Evolutionary conservation across 2,888 invertebrate genomes (phyloP).

Genomic region (Drosophila limbata): DNA sequence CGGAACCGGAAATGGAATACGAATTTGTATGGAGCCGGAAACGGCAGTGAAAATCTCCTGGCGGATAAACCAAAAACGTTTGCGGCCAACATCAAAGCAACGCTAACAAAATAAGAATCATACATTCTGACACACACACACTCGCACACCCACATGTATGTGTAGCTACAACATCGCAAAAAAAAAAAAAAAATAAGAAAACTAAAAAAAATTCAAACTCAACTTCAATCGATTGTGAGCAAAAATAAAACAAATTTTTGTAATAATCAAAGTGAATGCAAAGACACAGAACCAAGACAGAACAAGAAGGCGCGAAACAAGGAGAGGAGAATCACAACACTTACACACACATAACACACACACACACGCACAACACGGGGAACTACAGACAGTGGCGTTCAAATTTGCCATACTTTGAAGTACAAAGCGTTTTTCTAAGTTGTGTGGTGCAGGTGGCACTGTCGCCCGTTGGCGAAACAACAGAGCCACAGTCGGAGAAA

Average conservation of each 20-base stretch:
- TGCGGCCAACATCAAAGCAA: slow-evolving; percentile 63
- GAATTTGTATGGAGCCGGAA: slow-evolving; percentile 15
- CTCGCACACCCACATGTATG: slow-evolving; percentile 25
- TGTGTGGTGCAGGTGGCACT: slow-evolving; percentile 49
- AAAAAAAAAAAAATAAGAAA: slow-evolving; percentile 26
- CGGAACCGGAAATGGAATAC: neutral
- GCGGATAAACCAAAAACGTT: slow-evolving; percentile 23
- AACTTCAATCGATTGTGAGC: slow-evolving; percentile 74
- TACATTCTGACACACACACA: slow-evolving; percentile 21
- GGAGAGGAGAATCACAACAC: slow-evolving; percentile 8
- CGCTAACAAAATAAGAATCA: slow-evolving; percentile 23
- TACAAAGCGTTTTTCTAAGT: slow-evolving; percentile 66
- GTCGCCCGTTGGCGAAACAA: slow-evolving; percentile 73
- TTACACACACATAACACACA: slow-evolving; percentile 34
- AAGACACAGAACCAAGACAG: slow-evolving; percentile 43
- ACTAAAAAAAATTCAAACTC: slow-evolving; percentile 26
- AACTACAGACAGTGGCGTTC: slow-evolving; percentile 42
- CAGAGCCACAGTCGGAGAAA: slow-evolving; percentile 12
- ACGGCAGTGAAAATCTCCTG: slow-evolving; percentile 11
- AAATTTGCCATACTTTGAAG: slow-evolving; percentile 73
- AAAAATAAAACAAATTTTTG: slow-evolving; percentile 67
- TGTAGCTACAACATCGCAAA: slow-evolving; percentile 35
- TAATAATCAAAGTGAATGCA: slow-evolving; percentile 56
- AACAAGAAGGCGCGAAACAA: slow-evolving; percentile 1
- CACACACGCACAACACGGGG: slow-evolving; percentile 16